phyloP scores from a whole-genome alignment of 2,797 vertebrate species.

The Ficedula albicollis region DNA sequence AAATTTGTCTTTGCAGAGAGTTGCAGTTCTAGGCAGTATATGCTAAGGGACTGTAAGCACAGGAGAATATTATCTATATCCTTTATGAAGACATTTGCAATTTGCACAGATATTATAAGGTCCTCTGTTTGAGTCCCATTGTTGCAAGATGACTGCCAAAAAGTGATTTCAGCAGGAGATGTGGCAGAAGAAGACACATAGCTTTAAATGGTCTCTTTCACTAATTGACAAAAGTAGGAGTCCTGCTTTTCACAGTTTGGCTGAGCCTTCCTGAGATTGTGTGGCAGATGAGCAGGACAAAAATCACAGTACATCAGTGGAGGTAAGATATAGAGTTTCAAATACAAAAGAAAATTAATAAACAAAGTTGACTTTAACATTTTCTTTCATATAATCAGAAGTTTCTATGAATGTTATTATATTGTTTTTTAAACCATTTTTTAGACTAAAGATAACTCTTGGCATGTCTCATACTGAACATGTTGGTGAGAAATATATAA shows the following conservation, averaged over 20 bases:
- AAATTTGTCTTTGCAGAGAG: conserved; percentile 31
- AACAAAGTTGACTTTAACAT: not conserved
- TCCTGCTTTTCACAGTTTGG: not conserved
- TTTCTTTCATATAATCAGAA: not conserved
- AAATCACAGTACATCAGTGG: not conserved
- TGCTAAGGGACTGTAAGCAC: not conserved
- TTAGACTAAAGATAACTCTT: not conserved
- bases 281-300: not conserved
- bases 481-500: not conserved
- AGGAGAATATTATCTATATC: not conserved
- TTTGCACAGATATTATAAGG: not conserved
- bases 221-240: not conserved
- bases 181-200: not conserved
- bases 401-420: not conserved
- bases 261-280: not conserved
- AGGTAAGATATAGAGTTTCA: not conserved
- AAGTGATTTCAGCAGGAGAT: not conserved
- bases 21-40: not conserved
- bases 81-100: not conserved
- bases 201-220: not conserved
- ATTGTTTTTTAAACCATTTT: not conserved
- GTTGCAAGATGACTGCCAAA: not conserved
- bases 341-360: not conserved
- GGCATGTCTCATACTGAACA: not conserved
- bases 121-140: not conserved